Percentiles rank a stretch among this genome's conserved stretches.
These are phyloP conservation scores for Heliconius ethilla DNA, from an alignment of 2,888 invertebrate genomes.

Conservation along the genomic window DNA sequence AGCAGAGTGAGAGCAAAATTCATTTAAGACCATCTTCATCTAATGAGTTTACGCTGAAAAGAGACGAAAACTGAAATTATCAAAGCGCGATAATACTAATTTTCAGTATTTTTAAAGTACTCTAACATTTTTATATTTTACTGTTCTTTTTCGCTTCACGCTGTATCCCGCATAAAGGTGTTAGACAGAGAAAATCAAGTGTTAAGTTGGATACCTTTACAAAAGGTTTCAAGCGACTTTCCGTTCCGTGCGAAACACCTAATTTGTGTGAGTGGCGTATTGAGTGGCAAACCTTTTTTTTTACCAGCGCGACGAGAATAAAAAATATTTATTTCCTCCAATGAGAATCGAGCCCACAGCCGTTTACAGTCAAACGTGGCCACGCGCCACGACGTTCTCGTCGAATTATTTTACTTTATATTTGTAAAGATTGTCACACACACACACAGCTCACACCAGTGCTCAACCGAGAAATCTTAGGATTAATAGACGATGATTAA, in stretches of 20 bases:
- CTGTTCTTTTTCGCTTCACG: background rate
- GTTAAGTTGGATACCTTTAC: background rate
- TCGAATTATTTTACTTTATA: background rate
- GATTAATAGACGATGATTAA: slow-evolving; percentile 10
- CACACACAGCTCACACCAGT: background rate
- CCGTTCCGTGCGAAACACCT: no score
- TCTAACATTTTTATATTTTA: slow-evolving; percentile 5
- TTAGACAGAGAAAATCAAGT: background rate
- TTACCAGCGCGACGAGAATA: no score
- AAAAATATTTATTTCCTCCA: background rate
- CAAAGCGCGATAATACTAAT: slow-evolving; percentile 31
- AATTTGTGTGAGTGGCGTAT: no score
- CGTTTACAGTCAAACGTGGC: background rate
- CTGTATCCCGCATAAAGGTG: background rate
- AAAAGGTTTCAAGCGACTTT: no score
- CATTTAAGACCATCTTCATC: slow-evolving; percentile 39
- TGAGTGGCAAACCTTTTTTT: no score
- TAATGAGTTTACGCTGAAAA: slow-evolving; percentile 41
- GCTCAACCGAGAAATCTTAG: background rate
- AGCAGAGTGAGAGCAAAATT: slow-evolving; percentile 28
- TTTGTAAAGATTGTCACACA: background rate
- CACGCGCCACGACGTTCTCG: background rate
- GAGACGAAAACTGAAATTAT: slow-evolving; percentile 39
- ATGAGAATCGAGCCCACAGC: background rate
- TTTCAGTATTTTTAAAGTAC: slow-evolving; percentile 25